phyloP scores from a whole-genome alignment of 2,113 vertebrate species.

The Bos javanicus region DNA sequence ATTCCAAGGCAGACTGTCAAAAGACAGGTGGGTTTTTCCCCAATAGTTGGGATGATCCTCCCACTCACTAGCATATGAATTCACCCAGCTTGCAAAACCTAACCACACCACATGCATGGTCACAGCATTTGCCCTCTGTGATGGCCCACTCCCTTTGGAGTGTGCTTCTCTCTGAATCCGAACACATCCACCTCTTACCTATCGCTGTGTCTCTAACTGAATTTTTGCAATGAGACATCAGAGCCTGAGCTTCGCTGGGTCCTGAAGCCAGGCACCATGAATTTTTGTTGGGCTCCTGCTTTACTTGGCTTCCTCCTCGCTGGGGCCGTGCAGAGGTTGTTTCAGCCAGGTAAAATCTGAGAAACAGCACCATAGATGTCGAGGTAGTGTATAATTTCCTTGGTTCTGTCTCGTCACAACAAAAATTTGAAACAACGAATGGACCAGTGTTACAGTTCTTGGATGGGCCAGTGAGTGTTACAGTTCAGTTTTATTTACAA shows the following conservation, averaged over 20 bases:
- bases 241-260: neutral
- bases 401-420: accelerated
- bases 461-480: neutral
- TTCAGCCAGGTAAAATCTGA: neutral
- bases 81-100: neutral
- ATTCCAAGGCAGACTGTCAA: neutral
- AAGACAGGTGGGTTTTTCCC: neutral
- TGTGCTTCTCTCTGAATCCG: neutral
- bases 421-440: accelerated
- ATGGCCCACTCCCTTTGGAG: neutral
- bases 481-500: neutral
- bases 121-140: neutral
- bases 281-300: neutral
- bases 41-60: neutral
- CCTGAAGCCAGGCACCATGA: neutral
- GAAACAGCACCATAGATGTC: neutral
- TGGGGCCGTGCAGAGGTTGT: neutral
- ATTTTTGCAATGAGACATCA: neutral
- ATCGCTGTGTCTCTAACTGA: neutral
- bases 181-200: neutral
- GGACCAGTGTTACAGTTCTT: neutral
- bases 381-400: neutral
- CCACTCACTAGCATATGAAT: neutral
- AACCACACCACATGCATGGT: neutral
- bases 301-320: neutral